Conservation (phyloP, 1,140 invertebrate species). For the Drosophila suzukii region DNA sequence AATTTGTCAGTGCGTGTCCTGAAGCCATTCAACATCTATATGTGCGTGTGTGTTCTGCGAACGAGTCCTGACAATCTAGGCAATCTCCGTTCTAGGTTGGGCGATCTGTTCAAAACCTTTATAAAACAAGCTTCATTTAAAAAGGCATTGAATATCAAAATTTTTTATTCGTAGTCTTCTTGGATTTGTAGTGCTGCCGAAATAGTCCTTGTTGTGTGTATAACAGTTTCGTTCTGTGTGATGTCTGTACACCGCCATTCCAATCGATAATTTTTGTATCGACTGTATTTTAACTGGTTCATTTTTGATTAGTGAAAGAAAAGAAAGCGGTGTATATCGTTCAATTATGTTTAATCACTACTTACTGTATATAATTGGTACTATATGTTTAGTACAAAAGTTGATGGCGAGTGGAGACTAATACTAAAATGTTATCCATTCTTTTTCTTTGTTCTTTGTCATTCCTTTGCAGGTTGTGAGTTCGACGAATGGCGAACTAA, state of each 20-base stretch:
- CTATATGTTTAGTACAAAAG: conserved; percentile 68
- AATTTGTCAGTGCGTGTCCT: conserved; percentile 19
- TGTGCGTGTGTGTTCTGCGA: conserved; percentile 39
- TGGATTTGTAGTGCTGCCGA: conserved; percentile 7
- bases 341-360: conserved; percentile 59
- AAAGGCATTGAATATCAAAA: conserved; percentile 3
- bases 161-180: conserved; percentile 10
- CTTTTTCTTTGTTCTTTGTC: conserved; percentile 15
- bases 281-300: conserved; percentile 35
- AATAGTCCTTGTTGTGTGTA: conserved; percentile 30
- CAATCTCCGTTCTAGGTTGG: conserved; percentile 63
- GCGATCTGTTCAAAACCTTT: not conserved
- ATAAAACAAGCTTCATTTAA: conserved; percentile 1
- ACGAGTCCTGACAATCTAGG: conserved; percentile 41
- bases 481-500: conserved; percentile 98
- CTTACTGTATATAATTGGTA: conserved; percentile 42
- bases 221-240: conserved; percentile 33
- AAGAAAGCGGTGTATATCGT: conserved; percentile 43
- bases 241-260: conserved; percentile 12
- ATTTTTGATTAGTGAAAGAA: conserved; percentile 68
- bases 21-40: conserved; percentile 13
- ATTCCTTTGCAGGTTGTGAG: conserved; percentile 94
- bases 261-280: conserved; percentile 20
- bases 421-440: conserved; percentile 13
- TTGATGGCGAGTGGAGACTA: conserved; percentile 11